Percentiles rank a stretch among this genome's conserved stretches.
These are phyloP conservation scores for Scaptomyza parva DNA, from an alignment of 2,888 invertebrate genomes.

Conservation along the genomic window DNA sequence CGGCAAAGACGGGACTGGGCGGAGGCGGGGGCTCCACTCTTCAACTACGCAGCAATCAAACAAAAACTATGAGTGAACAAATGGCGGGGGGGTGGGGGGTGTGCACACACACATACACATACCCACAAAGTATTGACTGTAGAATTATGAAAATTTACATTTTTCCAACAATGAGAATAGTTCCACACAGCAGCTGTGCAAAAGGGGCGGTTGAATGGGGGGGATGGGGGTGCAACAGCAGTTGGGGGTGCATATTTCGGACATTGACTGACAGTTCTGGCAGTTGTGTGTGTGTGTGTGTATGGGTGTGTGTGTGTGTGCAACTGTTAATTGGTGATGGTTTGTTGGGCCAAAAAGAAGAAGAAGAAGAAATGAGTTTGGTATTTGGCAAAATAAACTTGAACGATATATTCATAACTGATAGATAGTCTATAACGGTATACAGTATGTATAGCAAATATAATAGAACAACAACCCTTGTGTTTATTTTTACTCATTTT, in stretches of 20 bases:
- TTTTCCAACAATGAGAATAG: slow-evolving; percentile 63
- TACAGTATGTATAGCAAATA: slow-evolving; percentile 16
- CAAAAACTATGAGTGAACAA: slow-evolving; percentile 47
- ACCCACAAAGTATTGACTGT: slow-evolving; percentile 64
- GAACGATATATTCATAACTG: slow-evolving; percentile 42
- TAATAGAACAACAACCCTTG: slow-evolving; percentile 62
- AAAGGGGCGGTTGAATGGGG: background rate
- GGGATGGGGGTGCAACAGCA: background rate
- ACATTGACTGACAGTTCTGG: slow-evolving; percentile 56
- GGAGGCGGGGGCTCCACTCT: background rate
- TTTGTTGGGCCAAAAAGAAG: slow-evolving; percentile 32
- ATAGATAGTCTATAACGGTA: slow-evolving; percentile 50
- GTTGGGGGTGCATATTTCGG: slow-evolving; percentile 18
- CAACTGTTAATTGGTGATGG: slow-evolving; percentile 58
- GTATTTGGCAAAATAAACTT: slow-evolving; percentile 29
- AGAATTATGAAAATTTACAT: slow-evolving; percentile 77
- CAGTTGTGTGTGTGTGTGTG: slow-evolving; percentile 13
- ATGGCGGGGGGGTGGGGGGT: background rate
- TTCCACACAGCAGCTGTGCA: slow-evolving; percentile 13
- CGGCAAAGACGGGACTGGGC: background rate
- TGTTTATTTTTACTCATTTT: slow-evolving; percentile 27
- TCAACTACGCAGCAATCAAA: slow-evolving; percentile 50
- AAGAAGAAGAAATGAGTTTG: slow-evolving; percentile 30
- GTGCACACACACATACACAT: slow-evolving; percentile 4
- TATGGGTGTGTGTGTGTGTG: slow-evolving; percentile 14